Base-by-base conservation (phyloP, 2,797 vertebrate species). In the Acomys russatus region DNA sequence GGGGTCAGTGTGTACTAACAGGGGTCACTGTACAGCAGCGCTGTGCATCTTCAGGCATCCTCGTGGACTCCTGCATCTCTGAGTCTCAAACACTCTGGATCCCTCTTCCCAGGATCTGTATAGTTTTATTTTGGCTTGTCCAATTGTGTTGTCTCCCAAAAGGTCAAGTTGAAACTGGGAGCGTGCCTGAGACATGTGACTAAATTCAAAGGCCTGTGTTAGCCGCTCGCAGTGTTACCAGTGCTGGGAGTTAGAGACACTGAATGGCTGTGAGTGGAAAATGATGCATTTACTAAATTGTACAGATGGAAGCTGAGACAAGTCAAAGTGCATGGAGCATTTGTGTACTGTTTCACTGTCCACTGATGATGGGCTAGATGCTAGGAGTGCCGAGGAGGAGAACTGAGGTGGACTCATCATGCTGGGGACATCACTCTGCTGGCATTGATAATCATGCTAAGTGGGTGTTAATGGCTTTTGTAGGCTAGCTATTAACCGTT, bases 191-290 rank as follows among this genome's bases (percentile, higher is more conserved):
- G 9, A 64, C 64, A 22, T 88, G 59, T 88, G 80, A 49, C 30
- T 94, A 94, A 94, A 87, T 96, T 61, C 87, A 93, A 90, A 66
- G n/a, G 23, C 90, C 38, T 9, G 9, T 95, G 59, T 71, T 20
- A 15, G 64, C 85, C 44, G 23, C 14, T 74, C 76, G 20, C 33
- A 56, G 56, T 33, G 35, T 44, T 88, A 12, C 35, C 6, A 33
- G 25, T 49, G 28, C 11, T 90, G 82, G 54, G 83, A 93, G 35
- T 90, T 91, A 78, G 66, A 64, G 56, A 61, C 64, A 4, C n/a
- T 49, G 22, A 35, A 22, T 56, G 66, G 66, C 86, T 51, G 17
- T 84, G 15, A n/a, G 59, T 63, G 38, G 78, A 71, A 96, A 84
- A 49, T n/a, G 22, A 74, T 77, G 63, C 56, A 64, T 88, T 78